Conservation (phyloP, 1,140 invertebrate species). For the silkworm (Bombyx mori) region ASM3026992v2 NC_085117.1:14836501-14837000, state of each 20-base stretch:
- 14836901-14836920: too few species aligned
- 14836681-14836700: slow-evolving; percentile 1
- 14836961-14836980: neutral
- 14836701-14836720: slow-evolving; percentile 2
- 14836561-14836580: too few species aligned
- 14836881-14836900: slow-evolving; percentile 1
- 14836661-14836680: slow-evolving; percentile 1
- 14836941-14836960: neutral
- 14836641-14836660: neutral
- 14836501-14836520: too few species aligned
- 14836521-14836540: too few species aligned
- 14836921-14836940: too few species aligned
- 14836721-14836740: slow-evolving; percentile 37
- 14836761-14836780: slow-evolving; percentile 47
- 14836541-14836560: too few species aligned
- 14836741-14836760: slow-evolving; percentile 57
- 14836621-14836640: too few species aligned
- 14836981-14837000: neutral
- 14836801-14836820: slow-evolving; percentile 70
- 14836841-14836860: slow-evolving; percentile 6
- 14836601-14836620: too few species aligned
- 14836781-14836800: slow-evolving; percentile 60
- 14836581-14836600: too few species aligned
- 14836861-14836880: slow-evolving; percentile 20
- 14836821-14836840: slow-evolving; percentile 59